Percentiles rank a stretch among this genome's conserved stretches.
phyloP scores from a whole-genome alignment of 2,113 vertebrate genomes.

The Zeus faber region DNA sequence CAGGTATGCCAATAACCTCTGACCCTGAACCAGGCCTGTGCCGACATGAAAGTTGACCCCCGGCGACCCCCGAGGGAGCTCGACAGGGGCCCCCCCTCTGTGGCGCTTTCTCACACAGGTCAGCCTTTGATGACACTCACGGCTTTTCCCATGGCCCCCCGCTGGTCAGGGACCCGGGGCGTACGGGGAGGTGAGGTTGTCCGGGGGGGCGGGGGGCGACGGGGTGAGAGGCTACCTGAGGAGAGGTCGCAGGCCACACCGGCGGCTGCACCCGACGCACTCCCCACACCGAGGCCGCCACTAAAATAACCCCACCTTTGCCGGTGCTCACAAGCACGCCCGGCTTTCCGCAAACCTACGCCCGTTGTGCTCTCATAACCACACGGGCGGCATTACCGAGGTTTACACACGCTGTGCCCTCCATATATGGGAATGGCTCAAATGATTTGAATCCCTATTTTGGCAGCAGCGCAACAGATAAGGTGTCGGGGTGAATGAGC shows the following conservation, averaged over 20 bases:
- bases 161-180: conserved; percentile 25
- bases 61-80: conserved; percentile 43
- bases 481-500: conserved; percentile 27
- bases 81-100: conserved; percentile 8
- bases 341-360: no score
- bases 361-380: neutral
- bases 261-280: neutral
- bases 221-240: conserved; percentile 56
- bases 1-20: conserved; percentile 71
- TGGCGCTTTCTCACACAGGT: conserved; percentile 64
- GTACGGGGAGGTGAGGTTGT: conserved; percentile 2
- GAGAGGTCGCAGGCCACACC: conserved; percentile 57
- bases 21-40: conserved; percentile 51
- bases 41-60: conserved; percentile 70
- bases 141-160: conserved; percentile 60
- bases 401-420: conserved; percentile 30
- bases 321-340: no score
- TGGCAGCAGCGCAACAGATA: conserved; percentile 33
- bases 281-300: no score
- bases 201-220: neutral
- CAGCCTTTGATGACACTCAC: conserved; percentile 65
- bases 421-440: conserved; percentile 49
- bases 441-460: conserved; percentile 45
- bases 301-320: no score
- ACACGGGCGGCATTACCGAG: conserved; percentile 3